These are phyloP conservation scores for Drosophila prolongata DNA, from an alignment of 2,888 invertebrate genomes.

Conservation along the genomic window DNA sequence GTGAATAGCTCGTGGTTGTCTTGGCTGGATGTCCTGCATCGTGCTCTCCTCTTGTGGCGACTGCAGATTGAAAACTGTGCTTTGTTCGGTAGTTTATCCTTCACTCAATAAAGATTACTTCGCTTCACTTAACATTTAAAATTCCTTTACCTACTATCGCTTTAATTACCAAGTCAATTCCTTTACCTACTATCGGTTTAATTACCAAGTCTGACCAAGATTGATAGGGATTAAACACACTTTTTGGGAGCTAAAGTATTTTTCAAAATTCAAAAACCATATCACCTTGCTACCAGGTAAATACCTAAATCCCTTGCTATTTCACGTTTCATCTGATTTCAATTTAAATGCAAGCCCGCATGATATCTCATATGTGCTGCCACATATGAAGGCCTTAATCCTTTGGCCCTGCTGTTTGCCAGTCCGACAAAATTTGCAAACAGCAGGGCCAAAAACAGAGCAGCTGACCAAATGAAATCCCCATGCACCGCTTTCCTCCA, in stretches of 20 bases:
- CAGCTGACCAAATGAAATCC: conserved; percentile 28
- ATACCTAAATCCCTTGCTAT: background rate
- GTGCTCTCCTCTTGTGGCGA: background rate
- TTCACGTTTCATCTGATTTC: background rate
- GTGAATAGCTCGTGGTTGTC: conserved; percentile 23
- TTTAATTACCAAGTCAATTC: no score
- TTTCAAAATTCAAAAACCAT: background rate
- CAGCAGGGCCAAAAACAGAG: background rate
- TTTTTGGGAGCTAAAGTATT: no score
- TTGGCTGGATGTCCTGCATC: conserved; percentile 8
- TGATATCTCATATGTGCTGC: conserved; percentile 7
- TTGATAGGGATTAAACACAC: no score
- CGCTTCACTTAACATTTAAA: no score
- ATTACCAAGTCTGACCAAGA: no score
- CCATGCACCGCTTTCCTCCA: background rate
- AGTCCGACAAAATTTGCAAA: conserved; percentile 14
- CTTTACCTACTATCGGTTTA: no score
- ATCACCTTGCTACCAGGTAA: no score
- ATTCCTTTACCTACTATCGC: no score
- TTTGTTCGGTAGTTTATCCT: background rate
- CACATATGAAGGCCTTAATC: background rate
- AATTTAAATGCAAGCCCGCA: conserved; percentile 8
- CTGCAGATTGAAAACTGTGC: background rate
- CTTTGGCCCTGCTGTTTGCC: conserved; percentile 27
- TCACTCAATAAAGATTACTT: background rate